Evolutionary conservation across 2,113 vertebrate species (phyloP).

Genomic region (Sisor rabdophorus): DNA sequence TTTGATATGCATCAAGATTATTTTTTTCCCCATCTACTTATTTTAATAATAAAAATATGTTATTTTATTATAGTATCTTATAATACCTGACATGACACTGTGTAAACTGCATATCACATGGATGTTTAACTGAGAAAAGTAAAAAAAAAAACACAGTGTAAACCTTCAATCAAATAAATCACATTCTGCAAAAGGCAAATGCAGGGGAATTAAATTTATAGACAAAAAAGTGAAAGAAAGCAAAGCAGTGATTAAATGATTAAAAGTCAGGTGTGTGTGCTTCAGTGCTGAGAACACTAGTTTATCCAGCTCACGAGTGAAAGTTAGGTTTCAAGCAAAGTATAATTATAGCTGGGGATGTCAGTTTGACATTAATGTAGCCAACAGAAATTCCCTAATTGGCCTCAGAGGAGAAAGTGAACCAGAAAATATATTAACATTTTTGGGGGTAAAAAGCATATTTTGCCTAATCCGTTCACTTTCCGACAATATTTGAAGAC

Average conservation of each 20-base stretch:
- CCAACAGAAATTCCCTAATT: constrained; percentile 99
- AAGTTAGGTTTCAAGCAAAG: constrained; percentile 99
- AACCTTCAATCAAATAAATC: constrained; percentile 82
- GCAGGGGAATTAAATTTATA: constrained; percentile 90
- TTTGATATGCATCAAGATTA: too few species aligned
- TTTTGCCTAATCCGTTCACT: constrained; percentile 99
- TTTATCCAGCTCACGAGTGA: constrained; percentile 93
- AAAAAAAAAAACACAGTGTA: constrained; percentile 72
- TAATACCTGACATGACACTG: background rate
- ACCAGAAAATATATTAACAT: constrained; percentile 99
- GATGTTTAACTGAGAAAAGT: background rate
- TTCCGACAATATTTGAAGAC: constrained; percentile 99
- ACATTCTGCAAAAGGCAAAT: constrained; percentile 92
- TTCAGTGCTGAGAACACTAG: constrained; percentile 98
- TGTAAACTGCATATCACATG: background rate
- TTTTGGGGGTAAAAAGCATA: constrained; percentile 97
- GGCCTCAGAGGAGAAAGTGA: constrained; percentile 99
- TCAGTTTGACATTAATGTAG: constrained; percentile 99
- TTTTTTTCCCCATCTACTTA: background rate
- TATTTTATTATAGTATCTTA: background rate
- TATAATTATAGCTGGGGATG: constrained; percentile 99
- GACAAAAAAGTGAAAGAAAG: constrained; percentile 83
- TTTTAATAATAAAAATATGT: too few species aligned
- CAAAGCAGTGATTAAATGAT: constrained; percentile 99
- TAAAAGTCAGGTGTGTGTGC: constrained; percentile 97